Percentiles rank a stretch among this genome's conserved stretches.
Evolutionary conservation across 1,140 invertebrate species (phyloP).

Genomic region (Drosophila gunungcola): DNA sequence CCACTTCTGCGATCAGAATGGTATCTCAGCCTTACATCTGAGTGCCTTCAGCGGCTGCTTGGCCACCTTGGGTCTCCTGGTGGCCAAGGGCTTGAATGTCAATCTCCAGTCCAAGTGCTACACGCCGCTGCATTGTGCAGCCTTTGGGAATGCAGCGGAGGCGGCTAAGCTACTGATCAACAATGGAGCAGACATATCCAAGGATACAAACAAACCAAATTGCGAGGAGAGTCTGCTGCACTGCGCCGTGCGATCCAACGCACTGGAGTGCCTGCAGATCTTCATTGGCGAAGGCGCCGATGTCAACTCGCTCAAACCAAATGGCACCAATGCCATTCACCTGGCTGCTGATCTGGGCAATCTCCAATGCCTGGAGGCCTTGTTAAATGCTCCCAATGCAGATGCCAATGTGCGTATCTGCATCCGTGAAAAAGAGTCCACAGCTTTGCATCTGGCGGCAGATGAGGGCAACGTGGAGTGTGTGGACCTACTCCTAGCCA

Average conservation of each 20-base stretch:
- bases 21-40: slow-evolving; percentile 89
- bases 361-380: slow-evolving; percentile 88
- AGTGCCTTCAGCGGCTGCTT: slow-evolving; percentile 91
- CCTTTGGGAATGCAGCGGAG: slow-evolving; percentile 91
- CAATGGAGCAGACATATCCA: slow-evolving; percentile 87
- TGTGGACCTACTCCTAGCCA: slow-evolving; percentile 89
- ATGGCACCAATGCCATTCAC: slow-evolving; percentile 91
- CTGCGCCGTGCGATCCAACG: slow-evolving; percentile 90
- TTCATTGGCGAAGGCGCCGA: slow-evolving; percentile 89
- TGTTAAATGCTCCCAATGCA: slow-evolving; percentile 88
- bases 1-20: slow-evolving; percentile 88
- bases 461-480: slow-evolving; percentile 91
- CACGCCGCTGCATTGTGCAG: slow-evolving; percentile 92
- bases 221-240: slow-evolving; percentile 91
- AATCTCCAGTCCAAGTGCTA: slow-evolving; percentile 89
- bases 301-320: slow-evolving; percentile 89
- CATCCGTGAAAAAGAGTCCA: slow-evolving; percentile 89
- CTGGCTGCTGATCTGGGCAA: slow-evolving; percentile 91
- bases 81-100: slow-evolving; percentile 88
- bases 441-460: slow-evolving; percentile 92
- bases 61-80: slow-evolving; percentile 89
- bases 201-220: slow-evolving; percentile 87
- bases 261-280: slow-evolving; percentile 89
- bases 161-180: slow-evolving; percentile 90
- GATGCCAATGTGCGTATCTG: slow-evolving; percentile 87